Evolutionary conservation across 2,888 invertebrate genomes (phyloP), one percentile per base, ranked within the genome.

Genomic region (Temnothorax rugatulus): DNA sequence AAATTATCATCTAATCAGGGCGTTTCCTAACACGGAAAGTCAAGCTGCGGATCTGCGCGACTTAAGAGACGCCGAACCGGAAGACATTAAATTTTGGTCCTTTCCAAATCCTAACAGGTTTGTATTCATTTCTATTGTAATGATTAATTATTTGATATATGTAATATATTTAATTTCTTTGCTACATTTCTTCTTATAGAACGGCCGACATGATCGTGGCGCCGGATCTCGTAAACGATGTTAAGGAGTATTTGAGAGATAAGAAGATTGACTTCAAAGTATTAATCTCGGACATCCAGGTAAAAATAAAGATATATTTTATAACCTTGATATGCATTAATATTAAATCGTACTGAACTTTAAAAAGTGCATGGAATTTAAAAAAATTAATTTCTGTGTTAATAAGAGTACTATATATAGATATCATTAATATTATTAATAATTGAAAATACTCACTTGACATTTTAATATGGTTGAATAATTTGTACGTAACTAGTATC

Each of bases 131-230:
- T 52, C 25, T 18, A 13, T 71, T 34, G 50, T 2, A 21, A 15
- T 21, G 21, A 44, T 18, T 9, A 82, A 81, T 25, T 63, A 41
- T 5, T 41, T 52, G 29, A 44, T 2, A 34, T 76, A 61, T 29
- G 29, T 29, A 29, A 29, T 29, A 29, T 29, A 29, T 29, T 29
- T 29, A 29, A 29, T 63, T 54, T 83, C 5, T 29, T 11, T 29
- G 18, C 0, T 25, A 21, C n/a, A 59, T 57, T 47, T 61, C 13
- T 5, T n/a, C 18, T 13, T 18, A 29, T 38, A 94, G 94, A 84
- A 90, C 97, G 7, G 96, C 97, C 0, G 98, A 98, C 92, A 95
- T 98, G 5, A 96, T 98, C 71, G 96, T 98, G 15, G 96, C 98
- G 0, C 97, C 97, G 1, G 96, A 96, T 84, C 95, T 97, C 81